Evolutionary conservation across 2,888 invertebrate genomes (phyloP), one percentile per base, ranked within the genome.

Genomic region (Norana najaformis): DNA sequence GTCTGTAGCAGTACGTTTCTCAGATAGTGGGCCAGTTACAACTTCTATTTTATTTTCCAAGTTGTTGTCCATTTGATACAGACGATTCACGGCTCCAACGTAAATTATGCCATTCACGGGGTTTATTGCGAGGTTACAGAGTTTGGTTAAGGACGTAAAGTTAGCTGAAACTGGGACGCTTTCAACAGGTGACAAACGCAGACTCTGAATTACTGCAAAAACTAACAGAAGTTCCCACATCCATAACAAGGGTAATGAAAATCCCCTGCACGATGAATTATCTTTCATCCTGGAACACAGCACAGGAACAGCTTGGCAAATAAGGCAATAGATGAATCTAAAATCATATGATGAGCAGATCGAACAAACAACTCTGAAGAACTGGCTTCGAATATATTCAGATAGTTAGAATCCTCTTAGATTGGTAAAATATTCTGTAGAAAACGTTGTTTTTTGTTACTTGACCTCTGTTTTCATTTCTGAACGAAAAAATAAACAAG

Each of bases 381-480:
- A 83, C 85, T 85, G 69, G 69, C n/a, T 69, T 69, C 69, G 30
- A 69, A 69, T n/a, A 69, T 69, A 8, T 69, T 69, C 69, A 69
- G n/a, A n/a, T n/a, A 30, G 69, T 16, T 69, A 69, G n/a, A 53
- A 69, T 69, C n/a, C 69, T 69, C n/a, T 30, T 13, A 11, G 69
- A n/a, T 16, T n/a, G n/a, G 30, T 69, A 8, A 69, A n/a, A n/a
- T 13, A 30, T n/a, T 69, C 16, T 30, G n/a, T n/a, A 69, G n/a
- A 4, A 8, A 69, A n/a, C 69, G n/a, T 69, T 69, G 13, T 69
- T n/a, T n/a, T 69, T 69, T n/a, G 8, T 69, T n/a, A 69, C 8
- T n/a, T n/a, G 69, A 69, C n/a, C 11, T 69, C 69, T 69, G 69
- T 69, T n/a, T 69, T n/a, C 6, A 69, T n/a, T 69, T 69, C 69